Evolutionary conservation across 2,797 vertebrate species (phyloP), one percentile per base, ranked within the genome.

Genomic region (Chelonia mydas): DNA sequence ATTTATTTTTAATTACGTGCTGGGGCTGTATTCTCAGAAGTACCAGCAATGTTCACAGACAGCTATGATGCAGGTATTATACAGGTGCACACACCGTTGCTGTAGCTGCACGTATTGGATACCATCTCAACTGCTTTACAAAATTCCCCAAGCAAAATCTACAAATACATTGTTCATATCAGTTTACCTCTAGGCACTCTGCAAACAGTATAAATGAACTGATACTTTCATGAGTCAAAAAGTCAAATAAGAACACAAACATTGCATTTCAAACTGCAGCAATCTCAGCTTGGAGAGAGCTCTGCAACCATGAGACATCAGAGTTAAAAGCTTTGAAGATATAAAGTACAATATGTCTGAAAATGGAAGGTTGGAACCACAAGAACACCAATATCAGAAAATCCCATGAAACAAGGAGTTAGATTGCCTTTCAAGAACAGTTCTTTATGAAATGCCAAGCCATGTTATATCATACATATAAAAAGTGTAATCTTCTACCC

Each of bases 221-320:
- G 74, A 90, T 68, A 45, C 25, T 88, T 51, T 83, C 49, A 65
- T 81, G 15, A 23, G 8, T 49, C 83, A 55, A 76, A 91, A 86
- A 87, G 83, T 41, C 0, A 16, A 80, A 85, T 54, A 76, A 27
- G 59, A 81, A 77, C 19, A 55, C 11, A 49, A 92, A 1, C 37
- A 4, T 27, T 91, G 11, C 6, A 55, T 90, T 90, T 87, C 76
- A 27, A 90, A 53, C 50, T 88, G 21, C 41, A 86, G 55, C 83
- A 31, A 10, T 83, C 88, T 92, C 57, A 79, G 84, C 82, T 68
- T n/a, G 83, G 31, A 80, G 33, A 83, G 27, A 81, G 33, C 7
- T 78, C 90, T 80, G 3, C 0, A 1, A 3, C 0, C 0, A 88
- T 16, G 77, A 84, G 87, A 37, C 33, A 57, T 72, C 65, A 72